Base-by-base conservation (phyloP, 1,140 invertebrate genomes). In the Drosophila pseudoananassae region DNA sequence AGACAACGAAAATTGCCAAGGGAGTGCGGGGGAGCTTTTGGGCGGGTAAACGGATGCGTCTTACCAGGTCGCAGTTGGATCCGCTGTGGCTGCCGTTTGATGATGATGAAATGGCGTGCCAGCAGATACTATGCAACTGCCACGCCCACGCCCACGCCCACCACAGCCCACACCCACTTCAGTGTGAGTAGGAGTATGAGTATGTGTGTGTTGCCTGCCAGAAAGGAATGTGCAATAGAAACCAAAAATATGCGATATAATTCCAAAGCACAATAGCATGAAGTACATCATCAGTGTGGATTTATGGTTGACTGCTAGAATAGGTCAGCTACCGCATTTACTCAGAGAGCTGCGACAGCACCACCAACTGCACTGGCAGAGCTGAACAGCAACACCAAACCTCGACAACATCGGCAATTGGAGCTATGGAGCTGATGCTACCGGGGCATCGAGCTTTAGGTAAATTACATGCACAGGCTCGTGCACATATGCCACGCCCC, bases 161-260 rank as follows among this genome's bases (percentile, higher is more conserved):
- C 46, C 45, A 14, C 14, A 36, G 25, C 33, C 12, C 64, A 7
- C 43, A 29, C 33, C 25, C 14, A 15, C 49, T 17, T 38, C 33
- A 36, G 8, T 33, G 31, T 33, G 33, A 36, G 33, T 10, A 10
- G 9, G 10, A 36, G 29, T 53, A 36, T 54, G 20, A n/a, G 20
- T 56, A 33, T 40, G 45, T 50, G 54, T 49, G 58, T 14, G 47
- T 61, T 51, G 82, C 78, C 85, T 70, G 83, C 75, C 72, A 88
- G 78, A 79, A 88, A 69, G 83, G 83, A 87, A 87, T 87, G 83
- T 87, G 83, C 83, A 87, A 87, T 87, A 87, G 83, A 88, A 87
- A 87, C 83, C 83, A 88, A 87, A 87, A 87, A 87, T 87, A 87
- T 87, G 83, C 83, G 83, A 87, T 87, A 87, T 87, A 87, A 87